Base-by-base conservation (phyloP, 2,113 vertebrate species). In the Apeltes quadracus region DNA sequence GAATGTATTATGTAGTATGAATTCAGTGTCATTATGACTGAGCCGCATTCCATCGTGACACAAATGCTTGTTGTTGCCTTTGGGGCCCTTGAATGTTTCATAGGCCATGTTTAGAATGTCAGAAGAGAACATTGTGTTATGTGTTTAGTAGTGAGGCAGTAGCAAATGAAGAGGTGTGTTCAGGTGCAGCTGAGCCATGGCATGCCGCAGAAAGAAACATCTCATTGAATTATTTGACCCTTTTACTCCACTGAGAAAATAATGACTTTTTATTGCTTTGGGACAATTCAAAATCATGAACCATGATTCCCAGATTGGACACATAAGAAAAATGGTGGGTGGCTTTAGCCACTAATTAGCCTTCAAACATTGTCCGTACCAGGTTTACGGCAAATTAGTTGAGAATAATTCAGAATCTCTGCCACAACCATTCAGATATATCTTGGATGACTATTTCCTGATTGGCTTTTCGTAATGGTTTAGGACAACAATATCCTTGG, bases 71-170 rank as follows among this genome's bases (percentile, higher is more conserved):
- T 41, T 41, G 56, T 71, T 66, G 50, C 62, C 61, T 77, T 68
- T 58, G n/a, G 66, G 76, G 18, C 46, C 25, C n/a, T 61, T 65
- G 50, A 63, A 59, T 75, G 76, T 77, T 71, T 80, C 61, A 75
- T 68, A 16, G 29, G 41, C 64, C 58, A 56, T 16, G 27, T 81
- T 69, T 62, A 39, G 34, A 62, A 61, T 66, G 32, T 72, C 67
- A 75, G 39, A 46, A 34, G 39, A 77, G 5, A n/a, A 14, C 16
- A 20, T 36, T 48, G 36, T 27, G 46, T 32, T 23, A 16, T 34
- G 3, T 62, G 36, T 54, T 16, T 16, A 38, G 46, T 66, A 54
- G 34, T 48, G 8, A 48, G 10, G 27, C 23, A n/a, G 32, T 11
- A 41, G 39, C 25, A 41, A 43, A 22, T 41, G 4, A 29, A 41